Percentiles rank a stretch among this genome's conserved stretches.
phyloP scores from a whole-genome alignment of 2,888 invertebrate genomes.

The Palloptera scutellata region DNA sequence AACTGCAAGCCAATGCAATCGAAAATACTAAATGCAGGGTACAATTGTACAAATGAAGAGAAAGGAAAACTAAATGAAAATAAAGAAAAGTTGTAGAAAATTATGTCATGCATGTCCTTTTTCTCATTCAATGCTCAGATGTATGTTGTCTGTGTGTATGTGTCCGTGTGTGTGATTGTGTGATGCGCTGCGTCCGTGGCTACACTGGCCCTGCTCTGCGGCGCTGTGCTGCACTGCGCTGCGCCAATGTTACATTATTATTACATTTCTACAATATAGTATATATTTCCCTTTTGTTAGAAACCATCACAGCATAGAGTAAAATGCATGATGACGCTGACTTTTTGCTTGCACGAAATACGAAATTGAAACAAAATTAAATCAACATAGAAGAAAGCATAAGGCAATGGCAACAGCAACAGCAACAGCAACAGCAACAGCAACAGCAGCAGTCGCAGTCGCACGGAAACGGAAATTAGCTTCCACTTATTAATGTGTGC shows the following conservation, averaged over 20 bases:
- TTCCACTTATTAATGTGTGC: conserved; percentile 16
- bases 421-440: conserved; percentile 1
- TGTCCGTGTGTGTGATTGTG: background rate
- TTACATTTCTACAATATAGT: no score
- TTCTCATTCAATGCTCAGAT: background rate
- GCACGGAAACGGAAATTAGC: conserved; percentile 29
- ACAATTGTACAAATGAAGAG: no score
- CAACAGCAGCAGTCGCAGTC: background rate
- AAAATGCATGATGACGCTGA: conserved; percentile 22
- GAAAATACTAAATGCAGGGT: no score
- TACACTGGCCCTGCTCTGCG: no score
- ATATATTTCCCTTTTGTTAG: background rate
- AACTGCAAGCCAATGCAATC: no score
- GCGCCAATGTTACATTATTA: no score
- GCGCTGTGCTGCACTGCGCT: no score
- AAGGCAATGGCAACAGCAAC: background rate
- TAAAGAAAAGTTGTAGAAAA: background rate
- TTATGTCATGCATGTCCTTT: conserved; percentile 20
- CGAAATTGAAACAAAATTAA: conserved; percentile 31
- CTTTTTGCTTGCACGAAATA: background rate
- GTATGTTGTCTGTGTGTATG: background rate
- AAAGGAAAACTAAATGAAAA: no score
- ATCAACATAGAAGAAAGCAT: background rate
- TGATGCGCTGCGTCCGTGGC: no score
- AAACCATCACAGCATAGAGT: background rate